A percentile compares a stretch with the other conserved stretches of the same genome.
These are phyloP conservation scores for Halictus ligatus DNA, from an alignment of 2,888 invertebrate species.

Conservation along the genomic window DNA sequence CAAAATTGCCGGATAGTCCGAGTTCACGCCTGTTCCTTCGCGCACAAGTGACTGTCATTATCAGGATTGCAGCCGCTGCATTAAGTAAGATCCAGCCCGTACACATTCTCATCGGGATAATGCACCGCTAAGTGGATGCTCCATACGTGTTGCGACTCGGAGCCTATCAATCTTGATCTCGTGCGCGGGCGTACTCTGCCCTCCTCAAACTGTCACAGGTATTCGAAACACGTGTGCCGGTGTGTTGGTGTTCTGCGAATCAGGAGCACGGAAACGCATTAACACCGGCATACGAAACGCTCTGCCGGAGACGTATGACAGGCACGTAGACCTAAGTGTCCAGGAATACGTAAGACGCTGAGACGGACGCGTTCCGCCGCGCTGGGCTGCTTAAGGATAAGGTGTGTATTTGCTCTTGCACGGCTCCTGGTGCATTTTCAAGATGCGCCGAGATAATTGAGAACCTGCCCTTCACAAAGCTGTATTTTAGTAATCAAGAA, in stretches of 20 bases:
- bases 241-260: constrained; percentile 23
- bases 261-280: constrained; percentile 39
- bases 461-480: not conserved
- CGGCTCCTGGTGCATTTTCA: not conserved
- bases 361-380: constrained; percentile 19
- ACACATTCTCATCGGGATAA: constrained; percentile 81
- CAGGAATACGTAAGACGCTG: constrained; percentile 30
- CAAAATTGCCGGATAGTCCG: constrained; percentile 59
- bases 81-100: constrained; percentile 69
- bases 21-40: constrained; percentile 51
- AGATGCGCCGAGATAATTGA: not conserved
- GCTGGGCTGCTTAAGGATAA: not conserved
- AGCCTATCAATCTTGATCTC: constrained; percentile 81
- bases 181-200: constrained; percentile 16
- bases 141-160: constrained; percentile 74
- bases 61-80: constrained; percentile 76
- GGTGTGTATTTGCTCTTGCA: not conserved
- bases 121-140: constrained; percentile 81
- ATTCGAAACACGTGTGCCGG: constrained; percentile 32
- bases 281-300: constrained; percentile 37
- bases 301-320: not conserved
- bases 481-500: not conserved
- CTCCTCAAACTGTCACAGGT: constrained; percentile 5
- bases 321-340: constrained; percentile 33
- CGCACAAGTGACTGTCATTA: constrained; percentile 77